Evolutionary conservation across 2,113 vertebrate species (phyloP), one percentile per base, ranked within the genome.

Genomic region (Osmerus eperlanus): DNA sequence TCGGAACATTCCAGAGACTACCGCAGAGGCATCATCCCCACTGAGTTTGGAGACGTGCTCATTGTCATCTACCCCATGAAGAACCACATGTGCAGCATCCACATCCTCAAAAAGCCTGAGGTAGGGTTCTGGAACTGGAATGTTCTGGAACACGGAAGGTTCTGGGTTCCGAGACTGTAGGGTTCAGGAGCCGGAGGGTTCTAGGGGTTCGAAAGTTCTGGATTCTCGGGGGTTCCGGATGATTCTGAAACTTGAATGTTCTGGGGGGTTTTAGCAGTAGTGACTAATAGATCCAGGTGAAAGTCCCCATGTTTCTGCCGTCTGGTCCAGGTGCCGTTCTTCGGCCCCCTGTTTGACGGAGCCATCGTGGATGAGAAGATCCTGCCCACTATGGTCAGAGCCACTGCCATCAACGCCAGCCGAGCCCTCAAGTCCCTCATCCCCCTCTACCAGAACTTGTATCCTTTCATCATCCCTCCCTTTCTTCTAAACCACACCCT

Each of bases 51-150:
- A 81, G 97, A 99, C 68, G 97, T 99, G 52, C 94, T 99, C 55
- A 98, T 99, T 78, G 79, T 99, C 88, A 99, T 99, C 87, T 99
- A 99, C 86, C 97, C 97, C 78, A 96, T 98, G 94, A 98, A 96
- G 91, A 98, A 98, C 90, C 96, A 97, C 86, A 98, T 97, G 96
- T 99, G 95, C 88, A 98, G 96, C 87, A 96, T 99, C 85, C 97
- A 99, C 81, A 98, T 99, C 79, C 95, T 99, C 86, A 99, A 98
- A 85, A 99, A 98, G 71, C 96, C 96, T 18, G 97, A 99, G 95
- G 97, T 97, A 92, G 84, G 89, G 15, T 28, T 9, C 52, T n/a
- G 11, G 41, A 47, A 47, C 41, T 7, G 41, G 41, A 47, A 47
- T 5, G 2, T 47, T 11, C 36, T 9, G 36, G 7, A 41, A 41